These are phyloP conservation scores for Caerostris extrusa DNA, from an alignment of 1,140 invertebrate genomes.

Conservation along the genomic window DNA sequence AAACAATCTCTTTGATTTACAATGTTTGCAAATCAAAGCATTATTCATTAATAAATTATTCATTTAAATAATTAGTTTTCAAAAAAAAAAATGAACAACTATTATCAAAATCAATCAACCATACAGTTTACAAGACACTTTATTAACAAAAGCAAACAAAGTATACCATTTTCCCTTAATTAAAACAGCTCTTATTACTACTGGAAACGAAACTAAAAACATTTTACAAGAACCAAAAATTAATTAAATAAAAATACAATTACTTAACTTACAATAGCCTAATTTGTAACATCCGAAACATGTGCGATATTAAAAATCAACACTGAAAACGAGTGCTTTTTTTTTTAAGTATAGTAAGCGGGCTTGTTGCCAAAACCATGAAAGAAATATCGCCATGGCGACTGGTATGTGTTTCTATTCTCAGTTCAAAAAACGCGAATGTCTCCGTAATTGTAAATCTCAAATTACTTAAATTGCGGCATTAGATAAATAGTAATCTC, in stretches of 20 bases:
- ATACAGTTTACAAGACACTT: too few relatives aligned
- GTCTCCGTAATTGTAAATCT: conserved; percentile 23
- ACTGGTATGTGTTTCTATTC: conserved; percentile 72
- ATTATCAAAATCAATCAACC: too few relatives aligned
- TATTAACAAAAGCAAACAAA: too few relatives aligned
- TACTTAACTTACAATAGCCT: neutral
- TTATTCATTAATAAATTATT: too few relatives aligned
- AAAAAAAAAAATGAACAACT: too few relatives aligned
- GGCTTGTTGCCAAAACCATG: conserved; percentile 64
- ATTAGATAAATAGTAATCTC: conserved; percentile 72
- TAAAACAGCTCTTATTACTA: too few relatives aligned
- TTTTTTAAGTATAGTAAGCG: neutral
- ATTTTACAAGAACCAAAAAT: neutral
- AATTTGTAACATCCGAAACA: neutral
- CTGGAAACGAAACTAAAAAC: too few relatives aligned
- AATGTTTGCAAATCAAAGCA: too few relatives aligned
- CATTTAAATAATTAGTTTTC: too few relatives aligned
- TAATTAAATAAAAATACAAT: neutral
- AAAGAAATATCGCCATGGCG: conserved; percentile 54
- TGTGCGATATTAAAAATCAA: neutral
- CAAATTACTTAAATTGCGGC: conserved; percentile 73
- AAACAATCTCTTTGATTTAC: too few relatives aligned
- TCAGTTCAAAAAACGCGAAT: neutral
- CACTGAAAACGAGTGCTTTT: neutral
- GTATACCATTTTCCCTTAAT: too few relatives aligned